Evolutionary conservation across 37 sponge, comb jelly and placozoan genomes (phyloP).

Genomic region (Aplysina aerophoba): DNA sequence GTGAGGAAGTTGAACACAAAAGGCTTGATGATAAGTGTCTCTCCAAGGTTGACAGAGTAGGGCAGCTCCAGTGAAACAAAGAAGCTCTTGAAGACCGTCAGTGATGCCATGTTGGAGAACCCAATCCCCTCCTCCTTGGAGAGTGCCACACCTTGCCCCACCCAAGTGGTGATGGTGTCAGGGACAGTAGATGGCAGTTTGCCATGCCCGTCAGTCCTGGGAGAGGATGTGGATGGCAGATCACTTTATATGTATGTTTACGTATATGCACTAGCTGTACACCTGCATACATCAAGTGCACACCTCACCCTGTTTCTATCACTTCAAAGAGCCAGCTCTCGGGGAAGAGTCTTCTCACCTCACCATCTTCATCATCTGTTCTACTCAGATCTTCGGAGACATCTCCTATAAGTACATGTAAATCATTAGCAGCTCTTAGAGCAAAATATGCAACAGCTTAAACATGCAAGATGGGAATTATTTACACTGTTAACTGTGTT

Average conservation of each 20-base stretch:
- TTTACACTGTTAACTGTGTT: too few relatives aligned
- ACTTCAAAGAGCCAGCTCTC: conserved; percentile 57
- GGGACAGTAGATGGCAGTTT: conserved; percentile 36
- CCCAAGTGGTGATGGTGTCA: conserved; percentile 72
- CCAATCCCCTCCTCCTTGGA: conserved; percentile 33
- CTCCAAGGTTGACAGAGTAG: conserved; percentile 60
- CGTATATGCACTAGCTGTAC: neutral
- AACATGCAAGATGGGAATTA: too few relatives aligned
- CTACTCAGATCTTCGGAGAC: neutral
- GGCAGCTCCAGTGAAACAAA: conserved; percentile 71
- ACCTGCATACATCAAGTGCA: neutral
- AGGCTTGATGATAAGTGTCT: conserved; percentile 45
- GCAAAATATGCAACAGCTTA: too few relatives aligned
- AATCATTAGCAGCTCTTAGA: too few relatives aligned
- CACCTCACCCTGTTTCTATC: conserved; percentile 42
- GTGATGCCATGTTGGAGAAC: neutral
- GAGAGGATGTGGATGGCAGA: neutral
- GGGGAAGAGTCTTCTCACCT: conserved; percentile 60
- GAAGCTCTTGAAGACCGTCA: conserved; percentile 51
- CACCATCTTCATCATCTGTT: conserved; percentile 22
- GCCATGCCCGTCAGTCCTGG: conserved; percentile 28
- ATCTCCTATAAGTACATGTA: too few relatives aligned
- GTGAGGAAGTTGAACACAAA: conserved; percentile 53
- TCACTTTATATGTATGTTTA: neutral
- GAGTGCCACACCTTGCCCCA: conserved; percentile 44